These are phyloP conservation scores for Bothrops jararaca DNA, from an alignment of 2,113 vertebrate genomes.

Conservation along the genomic window DNA sequence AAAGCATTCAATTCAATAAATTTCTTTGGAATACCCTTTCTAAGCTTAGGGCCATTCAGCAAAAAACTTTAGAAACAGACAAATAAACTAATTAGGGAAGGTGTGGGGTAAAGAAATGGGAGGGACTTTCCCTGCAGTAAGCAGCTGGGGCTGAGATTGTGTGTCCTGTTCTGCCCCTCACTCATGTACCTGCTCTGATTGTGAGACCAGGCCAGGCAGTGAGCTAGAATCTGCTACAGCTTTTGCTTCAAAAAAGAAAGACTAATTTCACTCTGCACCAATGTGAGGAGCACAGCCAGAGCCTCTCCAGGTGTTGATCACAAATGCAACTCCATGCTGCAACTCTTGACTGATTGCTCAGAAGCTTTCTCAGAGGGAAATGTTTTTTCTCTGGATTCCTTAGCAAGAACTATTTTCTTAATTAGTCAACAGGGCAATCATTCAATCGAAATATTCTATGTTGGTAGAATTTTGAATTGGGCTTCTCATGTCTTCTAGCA, in stretches of 20 bases:
- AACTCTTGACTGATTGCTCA: constrained; percentile 82
- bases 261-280: constrained; percentile 74
- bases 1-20: neutral
- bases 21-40: neutral
- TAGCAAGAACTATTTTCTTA: constrained; percentile 82
- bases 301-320: constrained; percentile 78
- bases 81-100: neutral
- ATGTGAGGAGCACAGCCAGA: neutral
- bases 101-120: neutral
- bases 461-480: constrained; percentile 78
- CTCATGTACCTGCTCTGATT: too few relatives aligned
- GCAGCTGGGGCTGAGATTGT: neutral
- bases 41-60: neutral
- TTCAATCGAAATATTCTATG: constrained; percentile 81
- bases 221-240: neutral
- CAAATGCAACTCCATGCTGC: constrained; percentile 84
- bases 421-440: constrained; percentile 82
- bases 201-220: neutral
- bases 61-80: neutral
- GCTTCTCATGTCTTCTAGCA: constrained; percentile 75
- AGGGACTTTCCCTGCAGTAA: neutral
- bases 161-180: neutral
- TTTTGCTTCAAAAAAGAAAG: constrained; percentile 46
- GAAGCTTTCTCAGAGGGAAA: constrained; percentile 82
- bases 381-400: constrained; percentile 82